A percentile compares a stretch with the other conserved stretches of the same genome.
Conservation (phyloP, 1,140 invertebrate genomes). For the Apis florea region DNA sequence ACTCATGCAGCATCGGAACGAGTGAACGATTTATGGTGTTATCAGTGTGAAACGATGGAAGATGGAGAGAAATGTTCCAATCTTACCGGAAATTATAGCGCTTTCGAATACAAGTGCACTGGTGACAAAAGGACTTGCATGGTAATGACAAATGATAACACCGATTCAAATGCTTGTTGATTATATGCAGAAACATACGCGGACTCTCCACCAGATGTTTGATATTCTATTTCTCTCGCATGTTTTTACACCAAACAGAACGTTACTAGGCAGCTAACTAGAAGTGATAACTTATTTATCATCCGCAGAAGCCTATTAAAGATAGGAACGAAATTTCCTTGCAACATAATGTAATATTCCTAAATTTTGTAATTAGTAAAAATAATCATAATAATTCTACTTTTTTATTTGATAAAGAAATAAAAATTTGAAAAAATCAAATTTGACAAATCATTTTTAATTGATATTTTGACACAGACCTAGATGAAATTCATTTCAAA, state of each 20-base stretch:
- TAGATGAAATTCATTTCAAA: too few relatives aligned
- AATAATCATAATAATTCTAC: too few relatives aligned
- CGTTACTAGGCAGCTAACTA: not conserved
- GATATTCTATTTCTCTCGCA: not conserved
- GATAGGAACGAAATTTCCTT: not conserved
- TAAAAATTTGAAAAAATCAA: too few relatives aligned
- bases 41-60: conserved; percentile 88
- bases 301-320: not conserved
- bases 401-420: too few relatives aligned
- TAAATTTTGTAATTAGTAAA: not conserved
- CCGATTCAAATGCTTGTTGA: conserved; percentile 7
- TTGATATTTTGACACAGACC: too few relatives aligned
- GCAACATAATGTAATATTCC: not conserved
- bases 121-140: conserved; percentile 89
- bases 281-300: not conserved
- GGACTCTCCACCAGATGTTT: not conserved
- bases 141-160: conserved; percentile 79
- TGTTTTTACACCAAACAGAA: conserved; percentile 6
- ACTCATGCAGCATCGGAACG: conserved; percentile 88
- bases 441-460: too few relatives aligned
- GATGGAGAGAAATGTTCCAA: conserved; percentile 86
- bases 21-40: conserved; percentile 89
- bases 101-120: conserved; percentile 86
- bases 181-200: not conserved
- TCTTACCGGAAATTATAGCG: conserved; percentile 82